Base-by-base conservation (phyloP, 2,113 vertebrate genomes). In the Psittacara wagleri region DNA sequence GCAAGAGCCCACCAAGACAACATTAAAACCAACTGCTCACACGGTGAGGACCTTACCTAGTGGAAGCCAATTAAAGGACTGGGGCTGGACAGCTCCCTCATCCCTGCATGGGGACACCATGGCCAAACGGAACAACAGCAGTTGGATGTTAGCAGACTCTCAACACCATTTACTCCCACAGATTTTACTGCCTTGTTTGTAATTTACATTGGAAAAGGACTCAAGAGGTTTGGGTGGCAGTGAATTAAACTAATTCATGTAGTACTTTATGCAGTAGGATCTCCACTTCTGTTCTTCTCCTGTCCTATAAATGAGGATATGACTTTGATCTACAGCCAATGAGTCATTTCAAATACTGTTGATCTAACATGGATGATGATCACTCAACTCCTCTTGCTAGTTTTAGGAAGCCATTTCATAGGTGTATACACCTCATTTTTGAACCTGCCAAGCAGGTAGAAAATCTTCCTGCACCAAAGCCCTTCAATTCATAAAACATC, bases 41-140 rank as follows among this genome's bases (percentile, higher is more conserved):
- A 23, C 0, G 3, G 77, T 1, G 44, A 79, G 62, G 43, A 33
- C 10, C 54, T 81, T 69, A 54, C 67, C 72, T 33, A 7, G 4
- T 19, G 81, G 72, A 73, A 51, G 39, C 17, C 55, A 13, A 22
- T 24, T 24, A 13, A 11, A 31, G n/a, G 4, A 4, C 55, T 1
- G 27, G 9, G 77, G 57, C 70, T 94, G 93, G 93, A 84, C 93
- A 94, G 95, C 72, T 94, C 84, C 89, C 43, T 35, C 13, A 57
- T 49, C 51, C 74, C 14, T 44, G 43, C 41, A 29, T 0, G 4
- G 74, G 3, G 9, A 64, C 75, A 62, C 7, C 13, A 17, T 2
- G 3, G 17, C 55, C 39, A n/a, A 25, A 25, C 2, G 25, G 44
- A 72, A 10, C 41, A 22, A 6, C 76, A 66, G 2, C n/a, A 51